These are phyloP conservation scores for Esox niger DNA, from an alignment of 2,113 vertebrate species.

Conservation along the genomic window DNA sequence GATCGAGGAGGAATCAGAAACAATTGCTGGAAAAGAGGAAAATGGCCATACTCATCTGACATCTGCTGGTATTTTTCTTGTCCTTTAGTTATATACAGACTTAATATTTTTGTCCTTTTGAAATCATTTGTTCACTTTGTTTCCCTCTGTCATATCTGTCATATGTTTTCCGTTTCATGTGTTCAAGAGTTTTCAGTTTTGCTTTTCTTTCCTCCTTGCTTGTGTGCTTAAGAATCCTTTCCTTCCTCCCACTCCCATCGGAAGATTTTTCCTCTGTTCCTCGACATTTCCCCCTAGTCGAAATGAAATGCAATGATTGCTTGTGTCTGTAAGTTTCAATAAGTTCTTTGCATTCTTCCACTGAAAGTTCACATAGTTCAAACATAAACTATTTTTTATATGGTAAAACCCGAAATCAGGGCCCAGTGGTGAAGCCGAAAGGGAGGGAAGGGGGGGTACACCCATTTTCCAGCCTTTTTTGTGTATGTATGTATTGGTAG, in stretches of 20 bases:
- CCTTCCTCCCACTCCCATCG: constrained; percentile 41
- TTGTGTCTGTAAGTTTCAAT: constrained; percentile 36
- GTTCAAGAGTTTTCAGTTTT: constrained; percentile 17
- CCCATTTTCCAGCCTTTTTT: constrained; percentile 34
- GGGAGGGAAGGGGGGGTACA: constrained; percentile 35
- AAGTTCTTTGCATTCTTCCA: constrained; percentile 2
- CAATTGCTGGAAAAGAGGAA: constrained; percentile 57
- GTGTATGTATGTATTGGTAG: constrained; percentile 9
- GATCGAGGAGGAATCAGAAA: constrained; percentile 52
- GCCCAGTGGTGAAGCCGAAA: constrained; percentile 49
- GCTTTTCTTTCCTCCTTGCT: constrained; percentile 16
- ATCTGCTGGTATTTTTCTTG: constrained; percentile 26
- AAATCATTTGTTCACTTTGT: neutral
- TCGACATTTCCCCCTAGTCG: constrained; percentile 23
- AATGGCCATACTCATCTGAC: constrained; percentile 24
- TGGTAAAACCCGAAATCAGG: constrained; percentile 37
- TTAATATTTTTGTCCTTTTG: neutral
- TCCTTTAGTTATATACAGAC: neutral
- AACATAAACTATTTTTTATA: constrained; percentile 24
- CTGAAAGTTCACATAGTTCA: constrained; percentile 22
- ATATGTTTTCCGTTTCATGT: constrained; percentile 9
- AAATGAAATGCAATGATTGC: constrained; percentile 26
- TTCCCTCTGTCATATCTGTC: neutral
- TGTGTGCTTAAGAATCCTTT: constrained; percentile 49
- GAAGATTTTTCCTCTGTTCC: neutral